Percentiles rank a stretch among this genome's conserved stretches.
These are phyloP conservation scores for Lepus timidus DNA, from an alignment of 2,113 vertebrate species.

Conservation along the genomic window DNA sequence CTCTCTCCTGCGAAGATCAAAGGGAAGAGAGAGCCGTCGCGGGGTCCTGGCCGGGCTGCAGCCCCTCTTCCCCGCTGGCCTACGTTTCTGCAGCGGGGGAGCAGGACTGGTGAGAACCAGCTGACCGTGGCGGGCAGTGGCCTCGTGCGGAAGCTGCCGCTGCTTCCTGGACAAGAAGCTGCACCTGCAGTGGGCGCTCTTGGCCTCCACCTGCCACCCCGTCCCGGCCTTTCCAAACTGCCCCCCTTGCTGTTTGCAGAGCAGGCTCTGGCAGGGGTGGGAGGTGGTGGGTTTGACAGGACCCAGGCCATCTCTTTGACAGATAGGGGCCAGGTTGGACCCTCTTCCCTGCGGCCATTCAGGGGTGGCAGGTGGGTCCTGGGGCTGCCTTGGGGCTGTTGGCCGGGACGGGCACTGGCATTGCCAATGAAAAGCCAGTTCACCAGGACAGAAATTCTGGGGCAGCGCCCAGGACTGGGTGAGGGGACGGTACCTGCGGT, in stretches of 20 bases:
- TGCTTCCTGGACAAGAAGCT: fast-evolving
- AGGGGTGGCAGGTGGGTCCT: background rate
- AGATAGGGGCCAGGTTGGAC: background rate
- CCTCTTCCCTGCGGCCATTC: background rate
- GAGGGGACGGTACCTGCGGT: background rate
- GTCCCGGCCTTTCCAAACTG: background rate
- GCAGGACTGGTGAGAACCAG: background rate
- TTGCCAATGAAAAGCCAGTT: background rate
- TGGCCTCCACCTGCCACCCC: background rate
- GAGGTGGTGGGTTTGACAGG: background rate
- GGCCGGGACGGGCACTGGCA: background rate
- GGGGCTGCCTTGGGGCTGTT: background rate
- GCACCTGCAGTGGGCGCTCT: fast-evolving
- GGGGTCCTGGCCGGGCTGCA: fast-evolving
- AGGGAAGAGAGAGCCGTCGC: background rate
- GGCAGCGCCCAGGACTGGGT: fast-evolving
- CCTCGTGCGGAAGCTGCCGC: fast-evolving
- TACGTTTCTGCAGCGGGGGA: background rate
- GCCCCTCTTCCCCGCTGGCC: fast-evolving
- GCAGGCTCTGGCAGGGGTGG: background rate
- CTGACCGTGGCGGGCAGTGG: fast-evolving
- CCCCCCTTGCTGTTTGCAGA: background rate
- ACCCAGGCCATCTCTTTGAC: background rate
- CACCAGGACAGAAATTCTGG: background rate
- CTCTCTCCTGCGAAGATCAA: background rate